phyloP scores from a whole-genome alignment of 2,113 vertebrate genomes.

The Beaufortia kweichowensis region DNA sequence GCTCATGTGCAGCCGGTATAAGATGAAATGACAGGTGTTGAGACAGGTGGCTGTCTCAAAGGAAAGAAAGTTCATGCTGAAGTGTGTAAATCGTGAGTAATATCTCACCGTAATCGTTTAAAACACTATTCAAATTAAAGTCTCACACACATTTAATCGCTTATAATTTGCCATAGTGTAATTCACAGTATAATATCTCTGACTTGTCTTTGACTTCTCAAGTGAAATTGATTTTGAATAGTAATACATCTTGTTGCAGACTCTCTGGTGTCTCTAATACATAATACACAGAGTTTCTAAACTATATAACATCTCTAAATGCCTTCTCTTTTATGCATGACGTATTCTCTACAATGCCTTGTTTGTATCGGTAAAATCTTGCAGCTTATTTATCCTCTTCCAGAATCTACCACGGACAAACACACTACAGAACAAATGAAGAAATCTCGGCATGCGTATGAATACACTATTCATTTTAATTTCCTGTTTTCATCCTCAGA shows the following conservation, averaged over 20 bases:
- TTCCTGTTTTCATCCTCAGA: constrained; percentile 43
- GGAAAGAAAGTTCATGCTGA: constrained; percentile 15
- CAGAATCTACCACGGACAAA: neutral
- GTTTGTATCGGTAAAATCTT: neutral
- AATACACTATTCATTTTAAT: constrained; percentile 36
- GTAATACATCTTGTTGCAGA: constrained; percentile 10
- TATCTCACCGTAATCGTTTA: constrained; percentile 13
- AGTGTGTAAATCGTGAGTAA: neutral
- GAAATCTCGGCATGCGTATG: neutral
- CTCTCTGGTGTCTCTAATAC: neutral
- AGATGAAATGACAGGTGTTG: constrained; percentile 27
- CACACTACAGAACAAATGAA: neutral
- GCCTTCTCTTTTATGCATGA: neutral
- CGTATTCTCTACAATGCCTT: neutral
- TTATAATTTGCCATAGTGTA: neutral
- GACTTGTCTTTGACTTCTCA: neutral
- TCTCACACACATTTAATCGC: neutral
- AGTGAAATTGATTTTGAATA: neutral
- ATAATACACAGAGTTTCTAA: constrained; percentile 2
- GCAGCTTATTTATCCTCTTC: neutral
- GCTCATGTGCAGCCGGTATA: neutral
- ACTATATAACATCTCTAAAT: constrained; percentile 12
- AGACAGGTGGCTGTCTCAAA: constrained; percentile 38
- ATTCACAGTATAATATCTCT: neutral
- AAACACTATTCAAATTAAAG: neutral